These are phyloP conservation scores for chimpanzee (Pan troglodytes) DNA, from an alignment of 2,113 vertebrate genomes.

Conservation along the genomic window NHGRI_mPanTro3-v2.1_pri NC_072412.2:70174501-70175000, in stretches of 20 bases:
- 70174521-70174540: neutral
- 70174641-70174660: neutral
- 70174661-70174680: neutral
- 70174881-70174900: neutral
- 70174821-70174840: slow-evolving; percentile 18
- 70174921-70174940: neutral
- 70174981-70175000: neutral
- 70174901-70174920: neutral
- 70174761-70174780: neutral
- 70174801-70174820: neutral
- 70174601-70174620: neutral
- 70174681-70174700: neutral
- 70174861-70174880: neutral
- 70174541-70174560: neutral
- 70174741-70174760: slow-evolving; percentile 1
- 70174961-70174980: neutral
- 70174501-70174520: neutral
- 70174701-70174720: neutral
- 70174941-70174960: neutral
- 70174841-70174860: slow-evolving; percentile 46
- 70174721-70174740: neutral
- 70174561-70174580: neutral
- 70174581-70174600: neutral
- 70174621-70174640: neutral
- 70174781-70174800: neutral